A percentile compares a stretch with the other conserved stretches of the same genome.
Conservation (phyloP, 2,113 vertebrate genomes). For the Myotis brandtii region DNA sequence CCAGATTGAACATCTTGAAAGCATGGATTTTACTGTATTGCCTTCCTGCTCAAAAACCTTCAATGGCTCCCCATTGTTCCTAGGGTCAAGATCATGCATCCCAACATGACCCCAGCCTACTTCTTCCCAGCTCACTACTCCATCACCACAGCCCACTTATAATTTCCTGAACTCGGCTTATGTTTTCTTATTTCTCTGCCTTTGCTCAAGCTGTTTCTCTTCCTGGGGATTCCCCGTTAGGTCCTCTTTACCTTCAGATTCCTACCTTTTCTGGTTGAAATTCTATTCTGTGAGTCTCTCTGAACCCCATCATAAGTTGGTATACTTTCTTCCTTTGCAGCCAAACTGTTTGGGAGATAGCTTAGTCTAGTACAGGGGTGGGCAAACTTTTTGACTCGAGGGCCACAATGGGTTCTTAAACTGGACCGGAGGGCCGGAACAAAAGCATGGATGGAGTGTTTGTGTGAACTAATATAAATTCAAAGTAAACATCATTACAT, state of each 20-base stretch:
- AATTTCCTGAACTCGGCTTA: neutral
- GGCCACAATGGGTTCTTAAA: no score
- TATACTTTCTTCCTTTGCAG: neutral
- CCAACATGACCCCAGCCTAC: neutral
- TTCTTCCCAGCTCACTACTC: neutral
- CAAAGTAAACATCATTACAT: no score
- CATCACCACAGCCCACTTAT: neutral
- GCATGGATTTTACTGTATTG: neutral
- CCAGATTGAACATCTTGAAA: neutral
- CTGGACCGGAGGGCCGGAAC: no score
- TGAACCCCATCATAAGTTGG: neutral
- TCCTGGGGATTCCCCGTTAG: neutral
- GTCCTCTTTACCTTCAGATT: neutral
- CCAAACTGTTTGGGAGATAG: neutral
- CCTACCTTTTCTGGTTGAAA: neutral
- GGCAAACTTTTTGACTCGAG: no score
- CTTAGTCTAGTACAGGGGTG: neutral
- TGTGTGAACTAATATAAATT: no score
- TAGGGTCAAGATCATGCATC: neutral
- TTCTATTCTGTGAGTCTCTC: neutral
- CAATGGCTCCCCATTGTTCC: neutral
- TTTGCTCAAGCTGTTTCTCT: neutral
- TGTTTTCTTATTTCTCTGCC: neutral
- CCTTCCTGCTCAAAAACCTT: neutral
- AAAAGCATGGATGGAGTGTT: no score